Evolutionary conservation across 2,888 invertebrate genomes (phyloP), one percentile per base, ranked within the genome.

Genomic region (Sabellastarte sp.): DNA sequence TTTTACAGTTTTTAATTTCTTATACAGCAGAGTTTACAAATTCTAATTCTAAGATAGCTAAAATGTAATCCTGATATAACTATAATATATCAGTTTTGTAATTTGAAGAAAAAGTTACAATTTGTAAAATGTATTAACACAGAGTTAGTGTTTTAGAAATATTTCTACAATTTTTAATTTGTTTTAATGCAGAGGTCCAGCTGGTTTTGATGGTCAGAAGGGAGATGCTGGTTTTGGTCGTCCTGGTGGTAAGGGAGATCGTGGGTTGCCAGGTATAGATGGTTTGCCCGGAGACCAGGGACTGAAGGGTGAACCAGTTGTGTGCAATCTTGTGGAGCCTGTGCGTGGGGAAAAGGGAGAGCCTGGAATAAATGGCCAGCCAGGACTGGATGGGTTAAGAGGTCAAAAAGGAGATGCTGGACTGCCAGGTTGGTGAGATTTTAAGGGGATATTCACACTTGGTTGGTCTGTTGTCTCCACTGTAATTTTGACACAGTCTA

Each of bases 121-220:
- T n/a, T n/a, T n/a, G n/a, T n/a, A n/a, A n/a, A n/a, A n/a, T n/a
- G n/a, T n/a, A n/a, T n/a, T n/a, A n/a, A n/a, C n/a, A n/a, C n/a
- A n/a, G n/a, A n/a, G n/a, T n/a, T n/a, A n/a, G n/a, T n/a, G n/a
- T n/a, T n/a, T n/a, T n/a, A n/a, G n/a, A n/a, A n/a, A n/a, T n/a
- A n/a, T n/a, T n/a, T n/a, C n/a, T n/a, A n/a, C n/a, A n/a, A n/a
- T n/a, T n/a, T n/a, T n/a, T n/a, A n/a, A n/a, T n/a, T 41, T 41
- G 41, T 15, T 41, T 41, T 10, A 15, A 15, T 41, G 20, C 41
- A 41, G 41, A 33, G 69, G 69, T 29, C 26, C 26, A 20, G 32
- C 60, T 29, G 69, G 69, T 4, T 31, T 29, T 29, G 53, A 50
- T 5, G 67, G 63, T 32, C 55, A 29, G 29, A 55, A 58, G 4